Conservation (phyloP, 2,113 vertebrate species). For the Xiphophorus hellerii region DNA sequence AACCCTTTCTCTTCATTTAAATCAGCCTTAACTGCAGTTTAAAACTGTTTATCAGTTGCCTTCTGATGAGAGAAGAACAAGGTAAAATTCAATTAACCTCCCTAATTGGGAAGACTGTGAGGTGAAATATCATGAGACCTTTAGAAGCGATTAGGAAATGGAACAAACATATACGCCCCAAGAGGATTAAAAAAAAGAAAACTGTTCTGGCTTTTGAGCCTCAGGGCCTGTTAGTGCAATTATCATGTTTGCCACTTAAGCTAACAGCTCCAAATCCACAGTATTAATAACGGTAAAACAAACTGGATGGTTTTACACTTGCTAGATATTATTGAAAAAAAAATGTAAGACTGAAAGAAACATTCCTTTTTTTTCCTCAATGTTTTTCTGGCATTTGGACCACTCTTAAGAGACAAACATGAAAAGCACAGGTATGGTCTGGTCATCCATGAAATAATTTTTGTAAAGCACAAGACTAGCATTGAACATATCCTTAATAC, state of each 20-base stretch:
- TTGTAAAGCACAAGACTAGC: too few relatives aligned
- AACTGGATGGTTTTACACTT: too few relatives aligned
- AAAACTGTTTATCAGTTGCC: conserved; percentile 58
- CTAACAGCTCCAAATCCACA: conserved; percentile 16
- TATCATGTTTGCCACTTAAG: conserved; percentile 68
- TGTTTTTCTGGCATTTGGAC: too few relatives aligned
- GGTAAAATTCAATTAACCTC: conserved; percentile 66
- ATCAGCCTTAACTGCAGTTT: conserved; percentile 57
- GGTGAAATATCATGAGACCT: conserved; percentile 48
- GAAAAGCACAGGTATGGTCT: too few relatives aligned
- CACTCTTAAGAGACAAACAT: too few relatives aligned
- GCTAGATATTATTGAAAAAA: too few relatives aligned
- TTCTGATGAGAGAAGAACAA: conserved; percentile 52
- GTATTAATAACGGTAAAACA: too few relatives aligned
- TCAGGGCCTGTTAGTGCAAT: conserved; percentile 27
- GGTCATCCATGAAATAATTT: too few relatives aligned
- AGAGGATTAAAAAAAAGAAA: conserved; percentile 17
- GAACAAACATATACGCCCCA: conserved; percentile 29
- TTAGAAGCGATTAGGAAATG: conserved; percentile 44
- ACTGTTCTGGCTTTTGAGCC: conserved; percentile 28
- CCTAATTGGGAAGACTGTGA: conserved; percentile 50
- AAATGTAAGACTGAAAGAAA: too few relatives aligned
- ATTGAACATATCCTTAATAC: too few relatives aligned
- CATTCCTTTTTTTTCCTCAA: too few relatives aligned
- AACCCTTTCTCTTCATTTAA: conserved; percentile 24